Base-by-base conservation (phyloP, 2,113 vertebrate species). In the Phaetusa simplex region DNA sequence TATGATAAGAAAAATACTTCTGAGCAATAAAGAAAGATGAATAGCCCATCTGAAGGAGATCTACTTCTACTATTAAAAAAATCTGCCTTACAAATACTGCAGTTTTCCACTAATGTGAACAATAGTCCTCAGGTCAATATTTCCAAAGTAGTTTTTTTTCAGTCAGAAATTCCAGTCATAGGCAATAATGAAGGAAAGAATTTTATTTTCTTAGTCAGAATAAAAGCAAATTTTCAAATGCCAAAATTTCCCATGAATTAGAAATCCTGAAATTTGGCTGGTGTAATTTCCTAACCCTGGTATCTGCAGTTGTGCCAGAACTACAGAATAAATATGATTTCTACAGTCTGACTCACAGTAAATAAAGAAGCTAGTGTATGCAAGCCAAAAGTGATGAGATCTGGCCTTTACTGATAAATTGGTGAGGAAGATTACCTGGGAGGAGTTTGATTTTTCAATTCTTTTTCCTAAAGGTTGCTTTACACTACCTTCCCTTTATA, bases 221-320 rank as follows among this genome's bases (percentile, higher is more conserved):
- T 53, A 66, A 71, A 80, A 88, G 72, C 22, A 47, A 61, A 94
- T 94, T 95, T 92, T 69, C 87, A 81, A 96, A 94, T 32, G 55
- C 81, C 84, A 71, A 55, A 84, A 87, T 82, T 96, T 94, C 84
- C 78, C 16, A 2, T 61, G 88, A 93, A 92, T 93, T 93, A 91
- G 85, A 94, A 97, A 96, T 94, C 90, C 90, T 88, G 80, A 92
- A 78, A 74, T 94, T n/a, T 92, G 86, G 71, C 93, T 74, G 71
- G 24, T 42, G 42, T 45, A 9, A 6, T 67, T 92, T 94, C 91
- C 59, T 71, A 94, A 66, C 55, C 18, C 72, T 23, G 72, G 50
- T 34, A 32, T 66, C 65, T 22, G 22, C 72, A 6, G 45, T n/a
- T 53, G 20, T 20, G 93, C 88, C 95, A 91, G 67, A 80, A 74